Conservation (phyloP, 2,113 vertebrate genomes). For the Scatophagus argus region DNA sequence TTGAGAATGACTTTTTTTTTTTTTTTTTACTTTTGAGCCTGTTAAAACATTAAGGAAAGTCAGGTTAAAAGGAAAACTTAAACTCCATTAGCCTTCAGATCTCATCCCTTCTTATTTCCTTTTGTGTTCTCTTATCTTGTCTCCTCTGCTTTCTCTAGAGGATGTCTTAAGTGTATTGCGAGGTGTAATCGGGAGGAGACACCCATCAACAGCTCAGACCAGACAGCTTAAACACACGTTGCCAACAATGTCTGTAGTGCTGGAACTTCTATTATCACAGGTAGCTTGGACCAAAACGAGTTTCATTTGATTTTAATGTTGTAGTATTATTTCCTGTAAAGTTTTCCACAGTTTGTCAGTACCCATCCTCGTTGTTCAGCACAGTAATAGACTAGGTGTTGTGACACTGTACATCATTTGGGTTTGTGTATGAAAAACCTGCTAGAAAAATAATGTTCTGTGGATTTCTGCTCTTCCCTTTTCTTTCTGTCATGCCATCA, state of each 20-base stretch:
- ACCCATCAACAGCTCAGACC: slow-evolving; percentile 67
- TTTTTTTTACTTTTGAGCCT: neutral
- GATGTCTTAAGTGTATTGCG: slow-evolving; percentile 56
- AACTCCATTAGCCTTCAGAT: neutral
- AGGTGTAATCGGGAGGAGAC: slow-evolving; percentile 66
- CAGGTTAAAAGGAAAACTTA: neutral
- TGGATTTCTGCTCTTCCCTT: neutral
- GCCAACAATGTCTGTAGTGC: slow-evolving; percentile 62
- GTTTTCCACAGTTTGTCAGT: neutral
- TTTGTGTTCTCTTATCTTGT: neutral
- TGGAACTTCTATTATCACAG: slow-evolving; percentile 75
- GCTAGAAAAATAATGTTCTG: neutral
- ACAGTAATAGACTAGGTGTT: neutral
- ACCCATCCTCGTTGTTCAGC: neutral
- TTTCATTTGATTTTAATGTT: slow-evolving; percentile 15
- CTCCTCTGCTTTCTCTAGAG: slow-evolving; percentile 48
- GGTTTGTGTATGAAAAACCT: neutral
- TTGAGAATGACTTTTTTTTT: neutral
- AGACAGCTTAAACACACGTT: slow-evolving; percentile 72
- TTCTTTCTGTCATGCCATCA: neutral
- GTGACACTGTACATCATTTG: neutral
- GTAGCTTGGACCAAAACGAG: slow-evolving; percentile 28
- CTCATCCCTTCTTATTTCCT: neutral
- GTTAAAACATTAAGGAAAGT: neutral
- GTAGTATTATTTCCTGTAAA: neutral